These are phyloP conservation scores for Aplysia californica DNA, from an alignment of 1,140 invertebrate genomes.

Conservation along the genomic window DNA sequence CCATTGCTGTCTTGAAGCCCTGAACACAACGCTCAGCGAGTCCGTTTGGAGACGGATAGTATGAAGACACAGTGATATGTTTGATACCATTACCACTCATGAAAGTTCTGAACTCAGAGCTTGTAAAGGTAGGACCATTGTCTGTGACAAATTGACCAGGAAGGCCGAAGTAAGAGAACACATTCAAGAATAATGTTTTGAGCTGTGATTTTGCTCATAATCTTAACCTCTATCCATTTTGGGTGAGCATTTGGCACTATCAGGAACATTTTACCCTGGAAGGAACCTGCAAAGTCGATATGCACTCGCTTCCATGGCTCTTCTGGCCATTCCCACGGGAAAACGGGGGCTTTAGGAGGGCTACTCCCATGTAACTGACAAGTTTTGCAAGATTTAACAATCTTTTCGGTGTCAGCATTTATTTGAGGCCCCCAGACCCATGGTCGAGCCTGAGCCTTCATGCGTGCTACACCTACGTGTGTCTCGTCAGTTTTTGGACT, in stretches of 20 bases:
- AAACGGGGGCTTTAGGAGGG: constrained; percentile 4
- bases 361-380: constrained; percentile 46
- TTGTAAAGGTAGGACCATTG: constrained; percentile 68
- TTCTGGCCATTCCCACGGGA: constrained; percentile 35
- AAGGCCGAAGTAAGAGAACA: constrained; percentile 64
- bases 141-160: constrained; percentile 66
- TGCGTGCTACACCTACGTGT: constrained; percentile 48
- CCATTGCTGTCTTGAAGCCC: constrained; percentile 30
- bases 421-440: constrained; percentile 71
- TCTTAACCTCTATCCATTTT: constrained; percentile 39
- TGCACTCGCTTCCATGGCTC: constrained; percentile 39
- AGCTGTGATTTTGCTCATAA: constrained; percentile 30
- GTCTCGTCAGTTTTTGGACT: too few species aligned
- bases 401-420: constrained; percentile 65
- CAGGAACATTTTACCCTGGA: constrained; percentile 37
- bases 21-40: constrained; percentile 29
- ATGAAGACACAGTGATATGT: constrained; percentile 47
- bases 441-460: constrained; percentile 70
- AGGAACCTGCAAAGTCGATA: constrained; percentile 42
- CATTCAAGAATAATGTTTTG: constrained; percentile 24
- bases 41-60: constrained; percentile 61
- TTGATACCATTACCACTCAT: constrained; percentile 62
- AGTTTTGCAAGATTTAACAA: constrained; percentile 64
- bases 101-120: constrained; percentile 65
- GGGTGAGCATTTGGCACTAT: constrained; percentile 36